These are phyloP conservation scores for Chrysemys picta DNA, from an alignment of 2,113 vertebrate genomes.

Conservation along the genomic window DNA sequence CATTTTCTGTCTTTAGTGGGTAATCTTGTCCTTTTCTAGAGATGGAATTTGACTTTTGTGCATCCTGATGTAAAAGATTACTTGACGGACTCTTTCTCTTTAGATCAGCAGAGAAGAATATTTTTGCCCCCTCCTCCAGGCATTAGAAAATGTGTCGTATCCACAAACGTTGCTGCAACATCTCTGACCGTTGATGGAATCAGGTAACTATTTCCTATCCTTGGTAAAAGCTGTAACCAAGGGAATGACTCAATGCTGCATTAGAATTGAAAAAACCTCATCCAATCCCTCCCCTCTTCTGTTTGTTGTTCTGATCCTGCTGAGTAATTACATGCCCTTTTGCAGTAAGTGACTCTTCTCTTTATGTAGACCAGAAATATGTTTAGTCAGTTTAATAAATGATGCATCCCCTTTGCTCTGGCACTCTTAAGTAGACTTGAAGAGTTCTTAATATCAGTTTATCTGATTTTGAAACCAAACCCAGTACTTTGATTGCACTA, in stretches of 20 bases:
- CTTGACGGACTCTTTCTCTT: background rate
- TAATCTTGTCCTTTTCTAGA: background rate
- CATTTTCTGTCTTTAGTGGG: background rate
- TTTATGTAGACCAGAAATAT: background rate
- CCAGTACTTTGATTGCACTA: background rate
- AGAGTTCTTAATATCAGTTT: background rate
- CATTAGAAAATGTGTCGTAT: conserved; percentile 95
- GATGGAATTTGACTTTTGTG: background rate
- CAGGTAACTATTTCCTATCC: conserved; percentile 79
- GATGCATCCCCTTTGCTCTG: background rate
- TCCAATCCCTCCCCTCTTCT: background rate
- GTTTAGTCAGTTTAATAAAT: background rate
- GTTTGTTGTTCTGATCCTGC: background rate
- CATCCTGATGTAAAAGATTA: background rate
- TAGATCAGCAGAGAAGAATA: conserved; percentile 95
- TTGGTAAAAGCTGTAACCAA: background rate
- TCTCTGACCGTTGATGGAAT: conserved; percentile 96
- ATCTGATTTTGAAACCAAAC: background rate
- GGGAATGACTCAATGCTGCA: background rate
- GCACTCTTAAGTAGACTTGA: background rate
- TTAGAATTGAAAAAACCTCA: background rate
- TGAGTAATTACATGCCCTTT: background rate
- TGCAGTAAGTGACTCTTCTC: background rate
- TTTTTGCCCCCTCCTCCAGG: conserved; percentile 91
- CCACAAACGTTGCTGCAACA: conserved; percentile 97